Evolutionary conservation across 2,797 vertebrate species (phyloP).

Genomic region (Microctenopoma steveboyesi): DNA sequence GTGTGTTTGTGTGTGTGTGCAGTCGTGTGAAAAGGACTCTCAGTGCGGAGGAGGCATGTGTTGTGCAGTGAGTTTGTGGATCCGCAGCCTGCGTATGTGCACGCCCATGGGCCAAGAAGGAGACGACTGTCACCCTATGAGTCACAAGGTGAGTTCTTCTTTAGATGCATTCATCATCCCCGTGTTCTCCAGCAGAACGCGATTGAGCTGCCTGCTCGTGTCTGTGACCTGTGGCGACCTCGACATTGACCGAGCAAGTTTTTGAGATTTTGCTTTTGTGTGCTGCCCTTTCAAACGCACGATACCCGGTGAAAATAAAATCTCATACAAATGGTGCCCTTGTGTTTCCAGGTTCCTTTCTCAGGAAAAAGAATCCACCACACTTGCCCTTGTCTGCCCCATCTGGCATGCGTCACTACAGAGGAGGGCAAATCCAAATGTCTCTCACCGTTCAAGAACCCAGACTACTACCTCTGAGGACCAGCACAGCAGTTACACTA

Average conservation of each 20-base stretch:
- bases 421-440: conserved; percentile 86
- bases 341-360: conserved; percentile 88
- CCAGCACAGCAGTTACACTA: background rate
- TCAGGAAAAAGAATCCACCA: conserved; percentile 89
- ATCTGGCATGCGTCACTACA: conserved; percentile 84
- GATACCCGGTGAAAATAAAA: background rate
- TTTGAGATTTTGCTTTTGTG: background rate
- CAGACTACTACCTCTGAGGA: conserved; percentile 83
- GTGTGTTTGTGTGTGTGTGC: conserved; percentile 54
- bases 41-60: conserved; percentile 92
- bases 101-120: conserved; percentile 89
- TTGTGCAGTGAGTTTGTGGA: conserved; percentile 95
- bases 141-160: conserved; percentile 86
- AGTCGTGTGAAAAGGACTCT: conserved; percentile 92
- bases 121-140: conserved; percentile 93
- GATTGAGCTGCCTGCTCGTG: too few relatives aligned
- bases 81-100: conserved; percentile 92
- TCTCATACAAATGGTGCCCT: conserved; percentile 6
- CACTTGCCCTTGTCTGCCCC: conserved; percentile 91
- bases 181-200: background rate
- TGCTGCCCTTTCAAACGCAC: background rate
- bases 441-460: conserved; percentile 81
- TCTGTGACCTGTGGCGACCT: background rate
- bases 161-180: background rate
- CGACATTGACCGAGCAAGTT: background rate